Conservation (phyloP, 2,888 invertebrate species). For the Hirtodrosophila duncani region DNA sequence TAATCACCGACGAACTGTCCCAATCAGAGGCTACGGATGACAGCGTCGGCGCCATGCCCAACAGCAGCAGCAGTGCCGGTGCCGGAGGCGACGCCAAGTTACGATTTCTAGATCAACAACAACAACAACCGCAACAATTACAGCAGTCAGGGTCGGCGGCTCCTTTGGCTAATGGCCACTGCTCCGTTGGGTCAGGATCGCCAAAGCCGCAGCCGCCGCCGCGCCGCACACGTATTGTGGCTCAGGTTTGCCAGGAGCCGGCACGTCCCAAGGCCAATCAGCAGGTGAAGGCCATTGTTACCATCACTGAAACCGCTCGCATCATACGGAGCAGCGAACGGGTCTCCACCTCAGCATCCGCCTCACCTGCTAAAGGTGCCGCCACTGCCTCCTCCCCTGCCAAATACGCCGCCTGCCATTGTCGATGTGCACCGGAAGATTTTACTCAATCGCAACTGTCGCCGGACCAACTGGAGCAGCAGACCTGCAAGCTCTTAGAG, state of each 20-base stretch:
- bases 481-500: constrained; percentile 77
- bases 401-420: constrained; percentile 70
- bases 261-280: constrained; percentile 45
- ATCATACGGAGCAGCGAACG: constrained; percentile 51
- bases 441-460: constrained; percentile 74
- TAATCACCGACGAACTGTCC: constrained; percentile 71
- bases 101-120: constrained; percentile 73
- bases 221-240: constrained; percentile 48
- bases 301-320: constrained; percentile 67
- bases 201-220: constrained; percentile 42
- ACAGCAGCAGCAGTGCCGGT: constrained; percentile 60
- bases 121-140: too few species aligned
- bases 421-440: constrained; percentile 77
- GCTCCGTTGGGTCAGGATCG: constrained; percentile 24
- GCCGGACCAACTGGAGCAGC: constrained; percentile 76
- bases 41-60: constrained; percentile 64
- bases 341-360: constrained; percentile 5
- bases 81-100: constrained; percentile 42
- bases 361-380: constrained; percentile 11
- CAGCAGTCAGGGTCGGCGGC: background rate
- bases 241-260: constrained; percentile 53
- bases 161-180: constrained; percentile 54
- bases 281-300: constrained; percentile 61
- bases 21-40: constrained; percentile 75
- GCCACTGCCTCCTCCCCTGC: too few species aligned